Evolutionary conservation across 2,888 invertebrate genomes (phyloP), one percentile per base, ranked within the genome.

Genomic region (Actias luna): DNA sequence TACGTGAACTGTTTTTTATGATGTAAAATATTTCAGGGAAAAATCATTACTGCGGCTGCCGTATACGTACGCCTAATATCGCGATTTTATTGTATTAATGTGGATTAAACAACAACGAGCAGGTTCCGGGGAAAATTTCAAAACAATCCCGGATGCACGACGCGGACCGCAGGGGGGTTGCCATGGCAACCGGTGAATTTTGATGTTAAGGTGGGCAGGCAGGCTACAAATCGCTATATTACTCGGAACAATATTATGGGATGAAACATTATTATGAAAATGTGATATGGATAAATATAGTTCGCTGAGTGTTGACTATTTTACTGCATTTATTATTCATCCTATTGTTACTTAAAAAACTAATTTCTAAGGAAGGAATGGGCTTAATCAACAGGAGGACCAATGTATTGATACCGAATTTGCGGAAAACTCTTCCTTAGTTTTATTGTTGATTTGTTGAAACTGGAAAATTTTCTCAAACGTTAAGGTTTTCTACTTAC

Each of bases 81-180:
- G 55, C 27, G 55, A 46, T 87, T 88, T 88, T 85, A 87, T 85
- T 85, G 84, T 83, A 59, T 87, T 87, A 86, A 87, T 83, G 82
- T 78, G 82, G 87, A 86, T 88, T 88, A 85, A 84, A 84, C 84
- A 83, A 78, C 79, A 77, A 71, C 67, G 61, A 70, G 71, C 71
- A 73, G 69, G 77, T 78, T 82, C 79, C 73, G 78, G 70, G 79
- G 79, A 85, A 85, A 85, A 85, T 88, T 88, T 80, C 80, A 80
- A 85, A 89, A 88, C 85, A 84, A 80, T 79, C 78, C 84, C 77
- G 82, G 82, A 80, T 80, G 83, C 78, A 82, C 75, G 81, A 77
- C 69, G 78, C 72, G 79, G 79, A 82, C 85, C 84, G 68, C 84
- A 82, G 75, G 90, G 92, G 91, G 69, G 91, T 91, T 91, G 83